Evolutionary conservation across 2,113 vertebrate species (phyloP).

Genomic region (Australoheros scitulus): DNA sequence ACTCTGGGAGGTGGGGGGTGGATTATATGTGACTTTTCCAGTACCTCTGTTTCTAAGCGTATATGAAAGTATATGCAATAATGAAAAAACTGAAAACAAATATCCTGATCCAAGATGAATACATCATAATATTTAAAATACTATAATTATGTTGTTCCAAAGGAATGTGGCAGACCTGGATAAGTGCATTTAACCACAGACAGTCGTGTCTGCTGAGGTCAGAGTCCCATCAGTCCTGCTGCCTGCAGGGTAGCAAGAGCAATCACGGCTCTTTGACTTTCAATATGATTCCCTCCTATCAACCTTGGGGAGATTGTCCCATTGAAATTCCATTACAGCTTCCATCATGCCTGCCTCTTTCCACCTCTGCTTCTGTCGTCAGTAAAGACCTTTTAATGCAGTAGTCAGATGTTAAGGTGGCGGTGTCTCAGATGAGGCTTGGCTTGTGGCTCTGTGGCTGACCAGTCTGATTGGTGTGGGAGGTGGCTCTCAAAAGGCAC

Average conservation of each 20-base stretch:
- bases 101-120: background rate
- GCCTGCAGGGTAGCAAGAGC: constrained; percentile 56
- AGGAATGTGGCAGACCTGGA: background rate
- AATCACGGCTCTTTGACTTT: constrained; percentile 70
- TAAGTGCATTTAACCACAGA: background rate
- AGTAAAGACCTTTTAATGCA: constrained; percentile 68
- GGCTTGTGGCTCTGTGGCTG: constrained; percentile 42
- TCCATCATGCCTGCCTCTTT: constrained; percentile 56
- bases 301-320: constrained; percentile 70
- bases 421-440: constrained; percentile 53
- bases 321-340: constrained; percentile 78
- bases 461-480: constrained; percentile 48
- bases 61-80: background rate
- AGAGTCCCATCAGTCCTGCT: constrained; percentile 43
- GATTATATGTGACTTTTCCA: background rate
- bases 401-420: constrained; percentile 45
- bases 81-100: background rate
- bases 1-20: no score
- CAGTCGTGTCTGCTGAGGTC: constrained; percentile 49
- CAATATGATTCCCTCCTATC: constrained; percentile 64
- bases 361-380: constrained; percentile 63
- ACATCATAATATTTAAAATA: background rate
- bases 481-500: constrained; percentile 29
- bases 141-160: background rate
- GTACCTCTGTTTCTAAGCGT: background rate